Conservation (phyloP, 2,797 vertebrate genomes). For the Micropoecilia bifurca region DNA sequence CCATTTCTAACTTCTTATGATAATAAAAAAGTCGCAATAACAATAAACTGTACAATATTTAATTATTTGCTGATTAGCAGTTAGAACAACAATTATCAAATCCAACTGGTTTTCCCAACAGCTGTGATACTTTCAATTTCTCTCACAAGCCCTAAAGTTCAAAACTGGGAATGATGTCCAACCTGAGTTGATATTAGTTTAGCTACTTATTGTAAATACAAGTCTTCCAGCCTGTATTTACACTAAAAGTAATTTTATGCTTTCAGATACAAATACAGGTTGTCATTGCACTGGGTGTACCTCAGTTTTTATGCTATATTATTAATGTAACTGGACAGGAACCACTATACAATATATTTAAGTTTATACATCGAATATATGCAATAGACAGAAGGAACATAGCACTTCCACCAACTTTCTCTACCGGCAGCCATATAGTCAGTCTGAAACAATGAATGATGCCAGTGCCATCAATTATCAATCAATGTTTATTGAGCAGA, state of each 20-base stretch:
- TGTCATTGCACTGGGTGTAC: background rate
- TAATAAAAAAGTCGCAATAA: no score
- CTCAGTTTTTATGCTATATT: background rate
- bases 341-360: no score
- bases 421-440: background rate
- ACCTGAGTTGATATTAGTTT: background rate
- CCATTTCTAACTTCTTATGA: no score
- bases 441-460: background rate
- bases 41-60: no score
- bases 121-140: background rate
- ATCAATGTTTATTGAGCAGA: background rate
- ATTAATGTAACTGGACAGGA: no score
- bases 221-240: background rate
- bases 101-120: background rate
- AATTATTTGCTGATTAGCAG: no score
- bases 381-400: background rate
- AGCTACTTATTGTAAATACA: no score
- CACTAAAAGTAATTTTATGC: background rate
- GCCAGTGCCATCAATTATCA: background rate
- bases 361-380: no score
- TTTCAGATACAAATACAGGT: background rate
- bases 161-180: background rate
- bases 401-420: background rate
- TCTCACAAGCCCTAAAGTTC: no score
- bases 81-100: no score